Evolutionary conservation across 2,888 invertebrate genomes (phyloP), one percentile per base, ranked within the genome.

Genomic region (Alsophila aescularia): DNA sequence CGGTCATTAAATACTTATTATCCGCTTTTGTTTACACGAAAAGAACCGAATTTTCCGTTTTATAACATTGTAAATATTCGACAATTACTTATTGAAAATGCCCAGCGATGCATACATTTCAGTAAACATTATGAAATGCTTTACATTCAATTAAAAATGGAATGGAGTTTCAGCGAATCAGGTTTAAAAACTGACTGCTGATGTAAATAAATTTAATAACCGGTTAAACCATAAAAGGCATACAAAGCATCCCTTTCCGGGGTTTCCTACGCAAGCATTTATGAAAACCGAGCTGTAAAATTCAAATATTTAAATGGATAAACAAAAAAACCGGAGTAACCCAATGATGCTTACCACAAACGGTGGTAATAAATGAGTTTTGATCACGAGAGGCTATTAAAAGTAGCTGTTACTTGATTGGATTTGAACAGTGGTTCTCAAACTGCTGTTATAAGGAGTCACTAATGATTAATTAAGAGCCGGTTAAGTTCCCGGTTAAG

Each of bases 311-410:
- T 31, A 32, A 52, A 44, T 21, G 29, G 13, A 24, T 27, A 36
- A 36, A 45, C 35, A 35, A 52, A 52, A 45, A 52, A 18, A 27
- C 6, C 35, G 21, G 24, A 14, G 15, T 21, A 58, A 43, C 44
- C 51, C 56, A 60, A 52, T 47, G 54, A 41, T 48, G 39, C 44
- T 45, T 47, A 51, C 49, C 43, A 32, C 36, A 57, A 59, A 58
- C 54, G 53, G 29, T 12, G 13, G 18, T 45, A 58, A 54, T 52
- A 59, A 66, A 66, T 66, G 58, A 58, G 51, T 59, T 60, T 60
- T 60, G 50, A 62, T 62, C 60, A 62, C 60, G 53, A 56, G 29
- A 8, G 42, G 52, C 58, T 35, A 62, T 66, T 57, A 61, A 57
- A 53, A 51, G 53, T 47, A 37, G 48, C 43, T 40, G 49, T 55